phyloP scores from a whole-genome alignment of 2,888 invertebrate genomes.

The Dasysyrphus albostriatus region DNA sequence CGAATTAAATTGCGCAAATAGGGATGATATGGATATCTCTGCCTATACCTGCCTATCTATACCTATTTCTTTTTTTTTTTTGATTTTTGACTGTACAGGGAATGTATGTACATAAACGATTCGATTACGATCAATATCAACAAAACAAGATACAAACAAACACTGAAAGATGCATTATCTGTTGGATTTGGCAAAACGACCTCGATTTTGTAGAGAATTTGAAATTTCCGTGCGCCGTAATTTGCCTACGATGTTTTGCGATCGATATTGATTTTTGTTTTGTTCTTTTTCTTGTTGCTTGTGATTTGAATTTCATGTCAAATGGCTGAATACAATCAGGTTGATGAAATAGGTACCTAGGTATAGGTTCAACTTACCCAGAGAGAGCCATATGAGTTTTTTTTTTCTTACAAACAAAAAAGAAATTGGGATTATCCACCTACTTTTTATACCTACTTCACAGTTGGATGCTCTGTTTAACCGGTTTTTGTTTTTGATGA shows the following conservation, averaged over 20 bases:
- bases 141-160: not conserved
- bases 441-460: constrained; percentile 48
- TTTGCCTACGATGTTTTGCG: too few relatives aligned
- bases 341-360: not conserved
- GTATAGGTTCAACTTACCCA: not conserved
- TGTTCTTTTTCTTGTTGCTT: too few relatives aligned
- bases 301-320: not conserved
- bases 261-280: too few relatives aligned
- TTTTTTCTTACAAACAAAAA: too few relatives aligned
- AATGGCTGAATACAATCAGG: not conserved
- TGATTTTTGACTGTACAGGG: constrained; percentile 4
- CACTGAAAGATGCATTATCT: constrained; percentile 12
- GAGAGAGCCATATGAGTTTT: too few relatives aligned
- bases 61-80: too few relatives aligned
- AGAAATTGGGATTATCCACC: constrained; percentile 20
- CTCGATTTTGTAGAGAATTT: constrained; percentile 64
- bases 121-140: constrained; percentile 45
- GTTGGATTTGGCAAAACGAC: constrained; percentile 46
- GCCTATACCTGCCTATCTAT: not conserved
- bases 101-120: constrained; percentile 5
- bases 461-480: constrained; percentile 46
- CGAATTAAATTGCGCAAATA: constrained; percentile 41
- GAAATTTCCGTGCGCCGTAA: constrained; percentile 56
- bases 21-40: constrained; percentile 23
- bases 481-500: constrained; percentile 32